A percentile compares a stretch with the other conserved stretches of the same genome.
Conservation (phyloP, 2,797 vertebrate species). For the Sarcophilus harrisii region DNA sequence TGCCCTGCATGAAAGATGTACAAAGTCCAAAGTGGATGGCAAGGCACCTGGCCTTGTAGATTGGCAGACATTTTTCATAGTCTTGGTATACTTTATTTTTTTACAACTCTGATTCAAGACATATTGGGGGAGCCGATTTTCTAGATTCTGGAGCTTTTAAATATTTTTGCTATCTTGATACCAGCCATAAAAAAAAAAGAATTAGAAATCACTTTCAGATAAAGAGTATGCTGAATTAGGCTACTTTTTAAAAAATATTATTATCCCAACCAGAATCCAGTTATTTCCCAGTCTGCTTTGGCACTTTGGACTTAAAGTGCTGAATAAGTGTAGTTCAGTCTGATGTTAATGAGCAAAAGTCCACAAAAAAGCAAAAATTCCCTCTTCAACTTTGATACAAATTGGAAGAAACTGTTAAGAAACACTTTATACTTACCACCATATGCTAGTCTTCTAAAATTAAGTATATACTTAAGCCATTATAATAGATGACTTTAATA, state of each 20-base stretch:
- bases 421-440: neutral
- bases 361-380: neutral
- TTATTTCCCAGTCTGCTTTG: neutral
- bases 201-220: neutral
- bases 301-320: neutral
- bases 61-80: neutral
- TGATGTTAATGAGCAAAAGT: neutral
- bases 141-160: neutral
- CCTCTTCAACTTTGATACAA: neutral
- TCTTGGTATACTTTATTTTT: neutral
- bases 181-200: neutral
- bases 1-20: neutral
- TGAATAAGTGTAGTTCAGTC: neutral
- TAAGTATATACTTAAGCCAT: neutral
- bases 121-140: neutral
- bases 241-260: neutral
- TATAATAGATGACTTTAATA: neutral
- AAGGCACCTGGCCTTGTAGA: neutral
- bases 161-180: neutral
- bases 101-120: neutral
- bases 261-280: neutral
- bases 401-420: neutral
- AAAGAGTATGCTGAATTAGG: neutral
- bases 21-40: neutral
- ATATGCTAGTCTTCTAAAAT: neutral